Percentiles rank a stretch among this genome's conserved stretches.
Conservation (phyloP, 2,797 vertebrate genomes). For the Acipenser transmontanus region DNA sequence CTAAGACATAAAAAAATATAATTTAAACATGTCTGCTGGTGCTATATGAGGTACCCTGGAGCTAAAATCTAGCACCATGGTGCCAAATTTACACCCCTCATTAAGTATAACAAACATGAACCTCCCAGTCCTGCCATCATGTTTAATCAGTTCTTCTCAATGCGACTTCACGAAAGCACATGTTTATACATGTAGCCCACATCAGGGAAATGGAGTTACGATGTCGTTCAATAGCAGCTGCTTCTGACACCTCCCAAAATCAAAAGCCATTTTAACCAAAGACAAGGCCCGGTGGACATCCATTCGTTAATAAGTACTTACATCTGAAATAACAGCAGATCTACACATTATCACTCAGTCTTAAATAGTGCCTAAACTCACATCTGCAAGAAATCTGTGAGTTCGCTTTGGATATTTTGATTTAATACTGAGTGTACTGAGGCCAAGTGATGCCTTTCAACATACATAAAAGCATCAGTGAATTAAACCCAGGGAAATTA, state of each 20-base stretch:
- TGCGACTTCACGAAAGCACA: neutral
- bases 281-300: conserved; percentile 26
- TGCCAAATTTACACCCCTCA: too few relatives aligned
- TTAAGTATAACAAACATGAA: too few relatives aligned
- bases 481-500: conserved; percentile 47
- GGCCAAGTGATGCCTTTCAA: conserved; percentile 52
- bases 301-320: conserved; percentile 31
- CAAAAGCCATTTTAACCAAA: conserved; percentile 14
- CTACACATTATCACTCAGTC: conserved; percentile 40
- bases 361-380: conserved; percentile 41
- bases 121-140: too few relatives aligned
- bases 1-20: too few relatives aligned
- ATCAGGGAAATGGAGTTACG: neutral
- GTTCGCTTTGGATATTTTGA: conserved; percentile 42
- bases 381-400: conserved; percentile 61
- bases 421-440: conserved; percentile 40
- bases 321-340: conserved; percentile 43
- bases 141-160: neutral
- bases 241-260: conserved; percentile 10
- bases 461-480: conserved; percentile 47
- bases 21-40: too few relatives aligned
- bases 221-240: conserved; percentile 11
- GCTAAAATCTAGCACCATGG: too few relatives aligned
- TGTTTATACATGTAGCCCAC: neutral
- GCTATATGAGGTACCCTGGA: too few relatives aligned